Evolutionary conservation across 2,888 invertebrate genomes (phyloP).

Genomic region (Oegoconia quadripuncta): DNA sequence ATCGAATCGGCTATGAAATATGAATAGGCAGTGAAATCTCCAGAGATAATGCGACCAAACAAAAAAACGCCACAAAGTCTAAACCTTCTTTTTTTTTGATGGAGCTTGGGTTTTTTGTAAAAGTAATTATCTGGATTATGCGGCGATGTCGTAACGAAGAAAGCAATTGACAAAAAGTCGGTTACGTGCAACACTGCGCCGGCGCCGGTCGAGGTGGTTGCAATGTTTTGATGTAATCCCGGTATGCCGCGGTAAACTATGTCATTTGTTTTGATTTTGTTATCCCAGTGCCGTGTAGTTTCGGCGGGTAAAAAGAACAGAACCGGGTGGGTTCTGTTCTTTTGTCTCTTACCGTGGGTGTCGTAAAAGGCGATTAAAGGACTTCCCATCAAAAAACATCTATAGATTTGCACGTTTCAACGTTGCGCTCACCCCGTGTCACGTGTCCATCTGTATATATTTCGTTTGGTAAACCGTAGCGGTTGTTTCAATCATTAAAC

Average conservation of each 20-base stretch:
- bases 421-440: too few species aligned
- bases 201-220: not conserved
- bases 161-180: conserved; percentile 12
- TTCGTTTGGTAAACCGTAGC: too few species aligned
- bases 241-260: not conserved
- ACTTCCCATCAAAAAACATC: too few species aligned
- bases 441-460: too few species aligned
- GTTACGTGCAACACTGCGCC: conserved; percentile 12
- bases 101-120: conserved; percentile 23
- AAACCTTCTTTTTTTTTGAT: conserved; percentile 5
- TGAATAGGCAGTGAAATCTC: conserved; percentile 28
- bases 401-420: too few species aligned
- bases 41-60: not conserved
- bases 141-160: conserved; percentile 24
- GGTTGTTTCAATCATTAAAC: too few species aligned
- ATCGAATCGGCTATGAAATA: conserved; percentile 12
- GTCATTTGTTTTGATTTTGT: not conserved
- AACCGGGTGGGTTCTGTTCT: too few species aligned
- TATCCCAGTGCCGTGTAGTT: too few species aligned
- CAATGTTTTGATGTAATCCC: conserved; percentile 1
- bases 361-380: too few species aligned
- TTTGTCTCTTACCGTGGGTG: too few species aligned
- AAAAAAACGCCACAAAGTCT: conserved; percentile 19
- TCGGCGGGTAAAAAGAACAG: too few species aligned
- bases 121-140: conserved; percentile 33